Percentiles rank a stretch among this genome's conserved stretches.
These are phyloP conservation scores for Ophion costatus DNA, from an alignment of 2,888 invertebrate genomes.

Conservation along the genomic window DNA sequence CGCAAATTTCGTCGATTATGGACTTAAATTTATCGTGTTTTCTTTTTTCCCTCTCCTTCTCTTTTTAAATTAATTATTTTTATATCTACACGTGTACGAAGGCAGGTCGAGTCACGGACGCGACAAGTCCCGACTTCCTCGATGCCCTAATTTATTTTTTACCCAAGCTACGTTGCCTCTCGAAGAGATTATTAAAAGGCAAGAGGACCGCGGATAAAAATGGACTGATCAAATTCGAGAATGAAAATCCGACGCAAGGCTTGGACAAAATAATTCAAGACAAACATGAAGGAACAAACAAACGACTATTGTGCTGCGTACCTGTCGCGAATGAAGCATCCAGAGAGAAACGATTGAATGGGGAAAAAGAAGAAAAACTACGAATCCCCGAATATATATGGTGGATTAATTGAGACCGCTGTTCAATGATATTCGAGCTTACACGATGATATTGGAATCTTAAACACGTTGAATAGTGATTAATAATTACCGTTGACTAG, in stretches of 20 bases:
- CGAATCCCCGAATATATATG: background rate
- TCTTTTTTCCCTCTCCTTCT: background rate
- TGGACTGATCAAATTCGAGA: slow-evolving; percentile 8
- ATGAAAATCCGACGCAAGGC: slow-evolving; percentile 11
- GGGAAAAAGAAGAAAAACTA: slow-evolving; percentile 28
- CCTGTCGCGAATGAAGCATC: slow-evolving; percentile 58
- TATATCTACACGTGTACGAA: too few species aligned
- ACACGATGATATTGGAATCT: slow-evolving; percentile 59
- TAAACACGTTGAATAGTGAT: slow-evolving; percentile 66
- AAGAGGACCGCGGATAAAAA: background rate
- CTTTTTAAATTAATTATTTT: background rate
- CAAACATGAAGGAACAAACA: slow-evolving; percentile 32
- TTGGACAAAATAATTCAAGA: background rate
- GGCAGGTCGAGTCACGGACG: background rate
- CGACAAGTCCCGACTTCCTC: background rate
- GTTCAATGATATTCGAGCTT: slow-evolving; percentile 64
- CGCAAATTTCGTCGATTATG: slow-evolving; percentile 2
- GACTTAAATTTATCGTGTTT: slow-evolving; percentile 61
- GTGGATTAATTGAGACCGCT: slow-evolving; percentile 37
- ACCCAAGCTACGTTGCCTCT: background rate
- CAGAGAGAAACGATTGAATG: slow-evolving; percentile 6
- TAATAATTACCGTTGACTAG: slow-evolving; percentile 60
- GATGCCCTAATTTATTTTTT: slow-evolving; percentile 16
- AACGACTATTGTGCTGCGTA: slow-evolving; percentile 59
- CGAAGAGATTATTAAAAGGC: background rate